These are phyloP conservation scores for Colletes latitarsis DNA, from an alignment of 1,140 invertebrate genomes.

Conservation along the genomic window DNA sequence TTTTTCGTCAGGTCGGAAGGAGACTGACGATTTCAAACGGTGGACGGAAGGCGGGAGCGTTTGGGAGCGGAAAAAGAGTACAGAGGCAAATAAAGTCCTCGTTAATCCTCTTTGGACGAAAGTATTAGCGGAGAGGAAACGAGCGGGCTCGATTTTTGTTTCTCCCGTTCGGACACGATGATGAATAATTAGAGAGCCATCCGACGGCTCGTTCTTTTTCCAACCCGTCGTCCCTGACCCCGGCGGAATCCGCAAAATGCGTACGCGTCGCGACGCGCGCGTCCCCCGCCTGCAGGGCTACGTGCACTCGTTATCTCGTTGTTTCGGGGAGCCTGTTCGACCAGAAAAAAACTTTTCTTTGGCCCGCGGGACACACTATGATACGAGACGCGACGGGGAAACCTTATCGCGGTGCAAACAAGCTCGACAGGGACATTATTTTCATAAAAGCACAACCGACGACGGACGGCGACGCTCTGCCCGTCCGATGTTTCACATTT, in stretches of 20 bases:
- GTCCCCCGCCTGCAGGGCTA: conserved; percentile 18
- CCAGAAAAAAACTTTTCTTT: conserved; percentile 36
- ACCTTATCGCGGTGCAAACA: conserved; percentile 52
- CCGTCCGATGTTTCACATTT: too few species aligned
- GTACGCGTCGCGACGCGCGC: conserved; percentile 6
- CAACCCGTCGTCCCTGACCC: neutral
- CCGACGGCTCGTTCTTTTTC: neutral
- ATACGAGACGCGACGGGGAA: conserved; percentile 25
- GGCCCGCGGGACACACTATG: conserved; percentile 15
- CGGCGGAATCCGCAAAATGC: conserved; percentile 33
- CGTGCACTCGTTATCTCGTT: conserved; percentile 54
- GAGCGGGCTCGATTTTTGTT: conserved; percentile 43
- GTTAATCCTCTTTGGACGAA: conserved; percentile 64
- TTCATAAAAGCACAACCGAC: conserved; percentile 29
- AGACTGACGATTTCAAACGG: conserved; percentile 26
- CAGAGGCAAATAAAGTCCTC: conserved; percentile 46
- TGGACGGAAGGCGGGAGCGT: conserved; percentile 13
- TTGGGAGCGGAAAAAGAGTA: conserved; percentile 41
- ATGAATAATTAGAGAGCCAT: conserved; percentile 63
- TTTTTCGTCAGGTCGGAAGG: conserved; percentile 12
- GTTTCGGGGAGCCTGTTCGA: conserved; percentile 47
- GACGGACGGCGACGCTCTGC: neutral
- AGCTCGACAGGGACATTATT: conserved; percentile 40
- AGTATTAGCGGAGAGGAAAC: conserved; percentile 59
- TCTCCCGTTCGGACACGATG: conserved; percentile 43